Percentiles rank a stretch among this genome's conserved stretches.
Conservation (phyloP, 1,140 invertebrate species). For the Leptopilina clavipes region DNA sequence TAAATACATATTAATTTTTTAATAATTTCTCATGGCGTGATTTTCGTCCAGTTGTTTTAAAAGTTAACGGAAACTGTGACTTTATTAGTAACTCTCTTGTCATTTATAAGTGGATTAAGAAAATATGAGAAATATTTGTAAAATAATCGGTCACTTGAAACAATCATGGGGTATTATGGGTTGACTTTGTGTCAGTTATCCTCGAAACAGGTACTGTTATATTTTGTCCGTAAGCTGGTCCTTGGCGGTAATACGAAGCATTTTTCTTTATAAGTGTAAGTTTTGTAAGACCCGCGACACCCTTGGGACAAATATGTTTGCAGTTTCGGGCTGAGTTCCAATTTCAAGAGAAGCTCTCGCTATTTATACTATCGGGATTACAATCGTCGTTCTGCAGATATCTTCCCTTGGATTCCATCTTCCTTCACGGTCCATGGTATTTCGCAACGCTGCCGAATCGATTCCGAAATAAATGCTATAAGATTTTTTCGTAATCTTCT, state of each 20-base stretch:
- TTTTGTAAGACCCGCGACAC: constrained; percentile 35
- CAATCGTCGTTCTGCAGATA: constrained; percentile 22
- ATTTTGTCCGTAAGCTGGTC: constrained; percentile 51
- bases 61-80: too few species aligned
- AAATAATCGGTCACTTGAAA: too few species aligned
- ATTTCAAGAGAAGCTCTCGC: constrained; percentile 44
- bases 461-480: constrained; percentile 31
- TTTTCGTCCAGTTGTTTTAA: too few species aligned
- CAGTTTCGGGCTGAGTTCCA: constrained; percentile 52
- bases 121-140: too few species aligned
- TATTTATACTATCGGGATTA: constrained; percentile 47
- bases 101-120: too few species aligned
- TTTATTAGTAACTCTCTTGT: too few species aligned
- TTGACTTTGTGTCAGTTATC: not conserved
- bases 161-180: not conserved
- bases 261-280: constrained; percentile 52
- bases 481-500: constrained; percentile 23
- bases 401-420: constrained; percentile 8
- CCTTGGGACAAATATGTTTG: constrained; percentile 56
- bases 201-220: constrained; percentile 20
- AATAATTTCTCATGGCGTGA: too few species aligned
- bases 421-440: not conserved
- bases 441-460: constrained; percentile 36
- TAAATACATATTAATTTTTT: too few species aligned
- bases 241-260: constrained; percentile 53